Evolutionary conservation across 2,888 invertebrate genomes (phyloP), one percentile per base, ranked within the genome.

Genomic region (Anticlea derivata): DNA sequence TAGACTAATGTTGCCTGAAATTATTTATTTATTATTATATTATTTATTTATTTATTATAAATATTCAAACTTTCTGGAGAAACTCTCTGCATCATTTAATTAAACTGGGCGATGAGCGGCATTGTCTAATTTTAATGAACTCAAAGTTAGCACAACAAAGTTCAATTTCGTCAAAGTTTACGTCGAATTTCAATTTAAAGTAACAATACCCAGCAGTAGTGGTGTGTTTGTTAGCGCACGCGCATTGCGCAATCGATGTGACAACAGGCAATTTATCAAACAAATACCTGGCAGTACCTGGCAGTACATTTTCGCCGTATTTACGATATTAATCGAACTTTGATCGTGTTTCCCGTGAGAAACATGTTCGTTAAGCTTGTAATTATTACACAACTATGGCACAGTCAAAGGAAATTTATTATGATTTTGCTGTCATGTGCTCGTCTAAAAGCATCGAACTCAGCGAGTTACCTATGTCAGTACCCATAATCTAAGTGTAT

Each of bases 201-300:
- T 38, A 29, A 7, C 43, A 40, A 17, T 4, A 22, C 13, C 7
- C 24, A 39, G 64, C 60, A 63, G 54, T 24, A 12, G 31, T 33
- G 37, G 20, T 23, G 37, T 60, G 63, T 68, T 68, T 75, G 66
- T 69, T 70, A 67, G 68, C 66, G 68, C 72, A 68, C 68, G 66
- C 68, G 68, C 66, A 62, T 70, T 71, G 65, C 66, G 64, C 67
- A 74, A 73, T 29, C 43, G 12, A 61, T 50, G 58, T 40, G 41
- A 75, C 77, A 75, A 73, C 68, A 48, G 58, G 70, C 71, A 66
- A 77, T 80, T 76, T 78, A 79, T 80, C 74, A 78, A 70, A 69
- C 64, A 69, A 70, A 50, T 65, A 67, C 60, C 60, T 66, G 70
- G 63, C 70, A 70, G 61, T 65, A 67, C 60, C 60, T 66, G 70